Percentiles rank a stretch among this genome's conserved stretches.
Conservation (phyloP, 2,113 vertebrate species). For the Phaethornis superciliosus region DNA sequence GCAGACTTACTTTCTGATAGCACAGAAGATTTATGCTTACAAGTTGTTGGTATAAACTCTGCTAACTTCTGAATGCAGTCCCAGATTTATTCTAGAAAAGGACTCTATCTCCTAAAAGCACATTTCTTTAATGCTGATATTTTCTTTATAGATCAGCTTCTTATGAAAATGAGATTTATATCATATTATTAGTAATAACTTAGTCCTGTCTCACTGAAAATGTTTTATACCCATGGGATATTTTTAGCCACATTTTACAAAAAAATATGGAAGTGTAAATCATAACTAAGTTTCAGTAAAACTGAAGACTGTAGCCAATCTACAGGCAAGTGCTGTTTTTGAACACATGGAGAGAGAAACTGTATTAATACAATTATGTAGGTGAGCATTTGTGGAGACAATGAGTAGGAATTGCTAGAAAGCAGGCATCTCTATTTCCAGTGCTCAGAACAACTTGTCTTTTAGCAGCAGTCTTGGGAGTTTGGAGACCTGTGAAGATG, state of each 20-base stretch:
- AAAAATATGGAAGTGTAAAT: not conserved
- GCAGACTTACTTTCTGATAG: not conserved
- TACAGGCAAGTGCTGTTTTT: not conserved
- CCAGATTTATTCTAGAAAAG: not conserved
- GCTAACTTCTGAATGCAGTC: not conserved
- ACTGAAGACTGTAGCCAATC: not conserved
- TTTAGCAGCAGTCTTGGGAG: not conserved
- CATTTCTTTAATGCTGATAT: not conserved
- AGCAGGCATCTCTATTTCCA: not conserved
- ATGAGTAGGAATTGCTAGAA: not conserved
- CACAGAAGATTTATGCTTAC: not conserved
- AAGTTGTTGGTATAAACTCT: not conserved
- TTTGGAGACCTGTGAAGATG: not conserved
- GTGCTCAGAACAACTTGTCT: not conserved
- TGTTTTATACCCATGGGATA: not conserved
- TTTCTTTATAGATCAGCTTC: not conserved
- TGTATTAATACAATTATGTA: not conserved
- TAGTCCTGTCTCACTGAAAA: not conserved
- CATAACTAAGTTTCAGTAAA: not conserved
- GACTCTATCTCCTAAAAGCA: not conserved
- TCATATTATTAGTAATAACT: not conserved
- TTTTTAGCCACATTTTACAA: not conserved
- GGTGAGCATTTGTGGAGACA: not conserved
- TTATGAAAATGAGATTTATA: not conserved
- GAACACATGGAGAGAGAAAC: not conserved